Conservation (phyloP, 2,888 invertebrate genomes). For the Craniophora ligustri region DNA sequence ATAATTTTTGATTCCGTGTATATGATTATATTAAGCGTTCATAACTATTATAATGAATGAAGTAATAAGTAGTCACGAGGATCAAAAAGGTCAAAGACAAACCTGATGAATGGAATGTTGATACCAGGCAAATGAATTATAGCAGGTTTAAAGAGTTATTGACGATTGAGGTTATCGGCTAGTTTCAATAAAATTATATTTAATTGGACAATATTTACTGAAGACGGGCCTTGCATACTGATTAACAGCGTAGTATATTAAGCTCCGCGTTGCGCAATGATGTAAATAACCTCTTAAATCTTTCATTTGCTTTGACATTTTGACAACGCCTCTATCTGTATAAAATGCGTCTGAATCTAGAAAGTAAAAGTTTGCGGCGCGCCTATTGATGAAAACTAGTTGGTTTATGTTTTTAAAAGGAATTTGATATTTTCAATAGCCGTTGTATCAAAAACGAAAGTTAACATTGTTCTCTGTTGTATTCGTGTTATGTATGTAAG, state of each 20-base stretch:
- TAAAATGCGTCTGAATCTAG: slow-evolving; percentile 56
- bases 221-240: slow-evolving; percentile 71
- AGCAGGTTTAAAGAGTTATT: slow-evolving; percentile 34
- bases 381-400: slow-evolving; percentile 43
- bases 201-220: slow-evolving; percentile 67
- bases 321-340: slow-evolving; percentile 49
- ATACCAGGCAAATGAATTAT: slow-evolving; percentile 18
- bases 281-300: slow-evolving; percentile 72
- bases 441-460: slow-evolving; percentile 73
- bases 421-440: slow-evolving; percentile 36
- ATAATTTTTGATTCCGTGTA: not conserved
- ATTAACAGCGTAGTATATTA: slow-evolving; percentile 73
- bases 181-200: slow-evolving; percentile 53
- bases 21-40: not conserved
- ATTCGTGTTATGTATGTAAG: slow-evolving; percentile 45
- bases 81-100: slow-evolving; percentile 22
- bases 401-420: slow-evolving; percentile 42
- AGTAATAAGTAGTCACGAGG: slow-evolving; percentile 17
- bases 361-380: slow-evolving; percentile 63
- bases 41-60: slow-evolving; percentile 9
- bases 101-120: slow-evolving; percentile 36
- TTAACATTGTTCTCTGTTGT: slow-evolving; percentile 50
- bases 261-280: slow-evolving; percentile 76
- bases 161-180: slow-evolving; percentile 9
- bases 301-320: slow-evolving; percentile 65